These are phyloP conservation scores for Zosterops japonicus DNA, from an alignment of 2,113 vertebrate species.

Conservation along the genomic window DNA sequence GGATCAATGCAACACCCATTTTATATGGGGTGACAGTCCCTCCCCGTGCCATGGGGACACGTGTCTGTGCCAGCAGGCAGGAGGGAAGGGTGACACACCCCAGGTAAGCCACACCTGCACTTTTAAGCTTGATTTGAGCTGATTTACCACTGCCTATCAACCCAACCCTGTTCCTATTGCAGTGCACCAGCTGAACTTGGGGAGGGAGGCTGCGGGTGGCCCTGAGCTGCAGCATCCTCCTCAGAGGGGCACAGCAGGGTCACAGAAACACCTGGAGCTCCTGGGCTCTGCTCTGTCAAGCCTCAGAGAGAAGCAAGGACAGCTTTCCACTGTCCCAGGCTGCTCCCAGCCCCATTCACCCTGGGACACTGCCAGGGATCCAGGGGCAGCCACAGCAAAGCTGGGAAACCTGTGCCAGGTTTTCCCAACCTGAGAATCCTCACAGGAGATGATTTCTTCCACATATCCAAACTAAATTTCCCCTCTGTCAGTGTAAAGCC, in stretches of 20 bases:
- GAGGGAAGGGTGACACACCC: background rate
- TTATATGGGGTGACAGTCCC: background rate
- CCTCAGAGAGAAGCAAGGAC: background rate
- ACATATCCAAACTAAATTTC: background rate
- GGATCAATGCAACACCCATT: background rate
- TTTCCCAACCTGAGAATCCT: no score
- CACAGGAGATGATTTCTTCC: background rate
- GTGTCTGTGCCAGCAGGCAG: background rate
- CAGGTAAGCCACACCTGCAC: background rate
- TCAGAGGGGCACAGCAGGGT: background rate
- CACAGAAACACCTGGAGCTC: background rate
- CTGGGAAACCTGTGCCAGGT: background rate
- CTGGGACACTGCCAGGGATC: background rate
- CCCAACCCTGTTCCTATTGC: background rate
- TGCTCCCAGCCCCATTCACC: background rate
- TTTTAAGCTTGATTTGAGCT: background rate
- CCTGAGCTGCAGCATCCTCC: background rate
- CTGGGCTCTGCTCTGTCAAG: background rate
- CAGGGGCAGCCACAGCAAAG: background rate
- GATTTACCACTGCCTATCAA: background rate
- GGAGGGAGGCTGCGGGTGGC: background rate
- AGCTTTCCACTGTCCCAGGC: accelerated
- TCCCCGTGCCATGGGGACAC: accelerated
- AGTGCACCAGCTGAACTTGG: background rate
- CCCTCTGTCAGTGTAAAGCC: background rate